A percentile compares a stretch with the other conserved stretches of the same genome.
Conservation (phyloP, 2,113 vertebrate species). For the Struthidea cinerea region DNA sequence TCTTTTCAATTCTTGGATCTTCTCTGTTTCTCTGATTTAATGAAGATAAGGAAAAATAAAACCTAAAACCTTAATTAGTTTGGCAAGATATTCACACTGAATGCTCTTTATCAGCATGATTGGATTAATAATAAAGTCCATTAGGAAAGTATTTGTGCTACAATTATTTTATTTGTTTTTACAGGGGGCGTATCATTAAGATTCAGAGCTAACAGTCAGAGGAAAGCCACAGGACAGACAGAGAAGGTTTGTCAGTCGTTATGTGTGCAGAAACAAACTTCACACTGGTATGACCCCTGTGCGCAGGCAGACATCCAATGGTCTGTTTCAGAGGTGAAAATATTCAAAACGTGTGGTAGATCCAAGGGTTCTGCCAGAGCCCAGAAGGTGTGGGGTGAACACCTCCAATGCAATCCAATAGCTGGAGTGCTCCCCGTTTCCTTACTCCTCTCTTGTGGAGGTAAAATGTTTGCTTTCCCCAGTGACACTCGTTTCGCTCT, state of each 20-base stretch:
- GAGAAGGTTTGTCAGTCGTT: background rate
- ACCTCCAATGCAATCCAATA: background rate
- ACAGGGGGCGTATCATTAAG: background rate
- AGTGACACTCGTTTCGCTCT: background rate
- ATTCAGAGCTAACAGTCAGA: background rate
- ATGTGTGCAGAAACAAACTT: background rate
- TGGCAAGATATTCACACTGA: background rate
- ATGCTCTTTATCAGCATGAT: conserved; percentile 19
- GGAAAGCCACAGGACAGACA: background rate
- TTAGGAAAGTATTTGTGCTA: background rate
- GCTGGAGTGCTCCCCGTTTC: background rate
- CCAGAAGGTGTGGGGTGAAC: background rate
- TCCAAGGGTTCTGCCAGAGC: background rate
- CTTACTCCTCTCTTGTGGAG: background rate
- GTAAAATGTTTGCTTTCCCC: background rate
- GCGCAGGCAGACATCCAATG: background rate
- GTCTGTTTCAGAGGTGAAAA: background rate
- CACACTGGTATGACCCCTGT: background rate
- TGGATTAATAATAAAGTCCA: conserved; percentile 15
- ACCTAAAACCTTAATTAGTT: conserved; percentile 5
- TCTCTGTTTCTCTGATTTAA: conserved; percentile 1
- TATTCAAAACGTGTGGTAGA: background rate
- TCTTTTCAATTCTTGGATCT: background rate
- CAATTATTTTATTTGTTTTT: background rate
- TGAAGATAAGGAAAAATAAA: conserved; percentile 27